Conservation (phyloP, 2,888 invertebrate species). For the Chelonus formosanus region DNA sequence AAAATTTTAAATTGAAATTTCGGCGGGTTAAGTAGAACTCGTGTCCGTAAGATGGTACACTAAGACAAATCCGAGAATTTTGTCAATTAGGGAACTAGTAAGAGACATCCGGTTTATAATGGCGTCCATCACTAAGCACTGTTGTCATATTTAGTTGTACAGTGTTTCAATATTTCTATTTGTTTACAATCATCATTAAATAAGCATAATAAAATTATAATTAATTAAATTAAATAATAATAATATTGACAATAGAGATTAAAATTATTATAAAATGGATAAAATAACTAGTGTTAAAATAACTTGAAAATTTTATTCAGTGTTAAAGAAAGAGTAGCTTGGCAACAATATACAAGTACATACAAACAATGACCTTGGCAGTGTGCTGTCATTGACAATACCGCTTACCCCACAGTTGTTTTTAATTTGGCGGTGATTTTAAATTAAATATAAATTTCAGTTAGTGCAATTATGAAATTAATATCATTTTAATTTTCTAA, state of each 20-base stretch:
- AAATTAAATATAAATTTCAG: too few relatives aligned
- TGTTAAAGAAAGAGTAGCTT: not conserved
- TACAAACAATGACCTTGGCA: not conserved
- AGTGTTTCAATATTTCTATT: constrained; percentile 63
- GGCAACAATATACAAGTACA: not conserved
- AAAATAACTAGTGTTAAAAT: not conserved
- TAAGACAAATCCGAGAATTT: too few relatives aligned
- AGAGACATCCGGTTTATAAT: constrained; percentile 47
- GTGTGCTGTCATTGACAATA: not conserved
- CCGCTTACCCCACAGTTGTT: too few relatives aligned
- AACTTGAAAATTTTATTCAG: constrained; percentile 27
- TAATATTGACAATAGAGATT: not conserved
- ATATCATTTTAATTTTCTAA: too few relatives aligned
- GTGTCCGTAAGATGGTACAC: too few relatives aligned
- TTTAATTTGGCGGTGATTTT: not conserved
- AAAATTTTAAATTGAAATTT: too few relatives aligned
- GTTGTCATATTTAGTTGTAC: constrained; percentile 65
- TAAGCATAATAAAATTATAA: not conserved
- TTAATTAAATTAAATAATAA: not conserved
- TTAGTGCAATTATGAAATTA: too few relatives aligned
- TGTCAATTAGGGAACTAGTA: too few relatives aligned
- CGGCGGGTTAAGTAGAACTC: too few relatives aligned
- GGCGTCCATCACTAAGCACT: constrained; percentile 61
- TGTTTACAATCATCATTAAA: constrained; percentile 55
- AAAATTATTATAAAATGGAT: too few relatives aligned